A percentile compares a stretch with the other conserved stretches of the same genome.
Conservation (phyloP, 2,888 invertebrate genomes). For the Alitta virens region DNA sequence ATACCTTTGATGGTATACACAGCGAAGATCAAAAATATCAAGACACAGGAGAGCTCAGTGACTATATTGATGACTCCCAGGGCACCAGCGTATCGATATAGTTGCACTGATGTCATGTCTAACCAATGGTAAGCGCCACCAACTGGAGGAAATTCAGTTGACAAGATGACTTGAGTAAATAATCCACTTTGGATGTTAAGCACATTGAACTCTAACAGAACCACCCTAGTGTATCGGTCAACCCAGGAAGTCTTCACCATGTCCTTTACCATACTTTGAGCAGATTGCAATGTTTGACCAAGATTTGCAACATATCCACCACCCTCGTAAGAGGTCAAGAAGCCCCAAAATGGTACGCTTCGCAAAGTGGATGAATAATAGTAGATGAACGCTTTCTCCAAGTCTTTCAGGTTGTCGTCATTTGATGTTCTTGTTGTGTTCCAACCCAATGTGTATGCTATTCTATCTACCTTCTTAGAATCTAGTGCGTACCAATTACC, state of each 20-base stretch:
- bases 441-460: no score
- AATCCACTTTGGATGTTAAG: not conserved
- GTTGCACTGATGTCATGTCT: not conserved
- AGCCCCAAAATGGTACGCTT: constrained; percentile 19
- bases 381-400: not conserved
- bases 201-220: not conserved
- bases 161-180: not conserved
- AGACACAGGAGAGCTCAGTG: not conserved
- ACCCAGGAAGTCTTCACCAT: not conserved
- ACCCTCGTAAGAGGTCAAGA: constrained; percentile 21
- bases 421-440: no score
- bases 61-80: no score
- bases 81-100: not conserved
- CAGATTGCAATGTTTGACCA: constrained; percentile 8
- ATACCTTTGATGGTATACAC: not conserved
- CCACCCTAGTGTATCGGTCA: not conserved
- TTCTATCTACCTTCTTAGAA: no score
- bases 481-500: no score
- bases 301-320: constrained; percentile 31
- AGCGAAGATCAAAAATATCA: not conserved
- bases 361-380: not conserved
- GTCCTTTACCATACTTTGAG: not conserved
- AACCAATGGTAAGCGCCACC: not conserved
- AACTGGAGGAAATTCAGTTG: not conserved
- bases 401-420: no score